Base-by-base conservation (phyloP, 2,888 invertebrate species). In the Eurytoma californica region DNA sequence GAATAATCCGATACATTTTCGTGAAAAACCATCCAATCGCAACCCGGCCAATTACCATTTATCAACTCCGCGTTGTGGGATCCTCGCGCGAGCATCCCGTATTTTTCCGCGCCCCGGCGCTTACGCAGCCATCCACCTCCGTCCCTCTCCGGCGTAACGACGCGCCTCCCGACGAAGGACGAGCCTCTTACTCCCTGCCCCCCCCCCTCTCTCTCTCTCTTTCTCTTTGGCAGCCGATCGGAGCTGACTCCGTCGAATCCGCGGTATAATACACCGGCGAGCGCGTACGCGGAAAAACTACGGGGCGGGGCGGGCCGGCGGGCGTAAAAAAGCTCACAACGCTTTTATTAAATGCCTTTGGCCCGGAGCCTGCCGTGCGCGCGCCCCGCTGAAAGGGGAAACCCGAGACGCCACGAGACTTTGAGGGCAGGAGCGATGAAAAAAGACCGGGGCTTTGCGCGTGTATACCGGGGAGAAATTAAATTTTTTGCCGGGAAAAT, bases 291-390 rank as follows among this genome's bases (percentile, higher is more conserved):
- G 55, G 73, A n/a, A 57, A 80, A 76, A 39, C 39, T 39, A 65
- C 65, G 76, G 63, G 70, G 66, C 67, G 72, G 66, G 73, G 78
- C 61, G 66, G 75, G 69, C 28, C 5, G 28, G 28, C 9, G 47
- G 39, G 63, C 39, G 24, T 57, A 47, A 47, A 63, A 72, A 65
- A 69, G 74, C 53, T 67, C 72, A 65, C 69, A 80, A 80, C 82
- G 80, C 82, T 84, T 85, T 86, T 86, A 86, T 86, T 86, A 86
- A 86, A 84, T 82, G 84, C 57, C 73, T 80, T 84, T 84, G 84
- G 84, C 83, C 82, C 81, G 67, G 79, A 79, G 83, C 82, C n/a
- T n/a, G n/a, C n/a, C n/a, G n/a, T n/a, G n/a, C n/a, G n/a, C 84
- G 24, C 20, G 65, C 9, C 9, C 3, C 20, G 47, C 39, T 18